Evolutionary conservation across 2,888 invertebrate genomes (phyloP).

Genomic region (Peribatodes rhomboidaria): DNA sequence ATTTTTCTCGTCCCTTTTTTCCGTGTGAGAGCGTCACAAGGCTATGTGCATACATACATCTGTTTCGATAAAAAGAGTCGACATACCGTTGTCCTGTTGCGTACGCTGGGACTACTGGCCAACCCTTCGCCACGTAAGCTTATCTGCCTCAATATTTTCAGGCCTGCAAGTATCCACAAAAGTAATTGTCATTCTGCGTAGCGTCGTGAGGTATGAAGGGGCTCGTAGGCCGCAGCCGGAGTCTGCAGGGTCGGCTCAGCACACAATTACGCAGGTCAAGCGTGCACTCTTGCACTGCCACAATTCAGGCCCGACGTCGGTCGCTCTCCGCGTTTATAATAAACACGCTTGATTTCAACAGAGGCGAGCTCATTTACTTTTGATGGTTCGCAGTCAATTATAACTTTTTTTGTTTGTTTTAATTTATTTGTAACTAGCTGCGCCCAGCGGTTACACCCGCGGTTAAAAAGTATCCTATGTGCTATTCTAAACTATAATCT

Average conservation of each 20-base stretch:
- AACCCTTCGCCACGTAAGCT: too few relatives aligned
- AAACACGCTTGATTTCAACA: constrained; percentile 30
- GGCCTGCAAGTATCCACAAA: not conserved
- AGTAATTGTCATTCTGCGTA: not conserved
- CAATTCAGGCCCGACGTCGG: constrained; percentile 48
- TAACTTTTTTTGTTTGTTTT: not conserved
- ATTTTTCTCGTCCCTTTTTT: too few relatives aligned
- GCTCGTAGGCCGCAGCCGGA: constrained; percentile 44
- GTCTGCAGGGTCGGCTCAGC: constrained; percentile 69
- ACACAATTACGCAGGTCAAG: constrained; percentile 79
- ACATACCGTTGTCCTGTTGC: too few relatives aligned
- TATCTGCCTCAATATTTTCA: not conserved
- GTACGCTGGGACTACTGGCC: too few relatives aligned
- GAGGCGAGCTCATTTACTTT: constrained; percentile 19
- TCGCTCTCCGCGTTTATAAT: constrained; percentile 34
- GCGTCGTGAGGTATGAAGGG: constrained; percentile 41
- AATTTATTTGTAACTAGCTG: too few relatives aligned
- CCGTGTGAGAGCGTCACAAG: too few relatives aligned
- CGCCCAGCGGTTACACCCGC: too few relatives aligned
- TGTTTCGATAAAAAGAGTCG: too few relatives aligned
- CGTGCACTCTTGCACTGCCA: constrained; percentile 64
- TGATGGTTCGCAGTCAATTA: not conserved
- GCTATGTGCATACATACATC: too few relatives aligned
- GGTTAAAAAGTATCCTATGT: too few relatives aligned
- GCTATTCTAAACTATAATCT: too few relatives aligned